These are phyloP conservation scores for Phaenicophaeus curvirostris DNA, from an alignment of 2,797 vertebrate species.

Conservation along the genomic window DNA sequence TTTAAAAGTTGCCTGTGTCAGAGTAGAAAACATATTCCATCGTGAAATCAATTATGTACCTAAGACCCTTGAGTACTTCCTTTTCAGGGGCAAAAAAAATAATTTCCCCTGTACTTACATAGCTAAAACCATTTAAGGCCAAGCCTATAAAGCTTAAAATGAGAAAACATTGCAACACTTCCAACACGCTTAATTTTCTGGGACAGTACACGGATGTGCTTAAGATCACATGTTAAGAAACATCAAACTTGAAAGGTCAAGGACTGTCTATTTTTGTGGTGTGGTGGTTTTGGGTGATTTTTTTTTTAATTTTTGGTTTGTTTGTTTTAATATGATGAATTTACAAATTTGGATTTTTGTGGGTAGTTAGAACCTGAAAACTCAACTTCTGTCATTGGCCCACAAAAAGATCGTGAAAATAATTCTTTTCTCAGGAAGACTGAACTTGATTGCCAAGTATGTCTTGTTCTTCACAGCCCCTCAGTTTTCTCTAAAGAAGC, in stretches of 20 bases:
- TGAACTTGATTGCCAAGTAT: not conserved
- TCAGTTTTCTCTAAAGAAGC: not conserved
- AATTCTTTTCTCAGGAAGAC: not conserved
- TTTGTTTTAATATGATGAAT: not conserved
- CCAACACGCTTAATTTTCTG: not conserved
- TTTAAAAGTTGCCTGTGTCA: not conserved
- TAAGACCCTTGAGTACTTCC: not conserved
- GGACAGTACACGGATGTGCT: not conserved
- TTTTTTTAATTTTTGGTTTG: not conserved
- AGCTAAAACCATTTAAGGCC: not conserved
- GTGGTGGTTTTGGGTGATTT: not conserved
- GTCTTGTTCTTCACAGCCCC: not conserved
- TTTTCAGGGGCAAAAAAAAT: not conserved
- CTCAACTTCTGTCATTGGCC: not conserved
- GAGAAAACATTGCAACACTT: not conserved
- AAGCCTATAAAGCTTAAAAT: not conserved
- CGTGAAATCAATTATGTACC: not conserved
- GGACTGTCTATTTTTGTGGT: not conserved
- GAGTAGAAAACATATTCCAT: not conserved
- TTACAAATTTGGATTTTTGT: not conserved
- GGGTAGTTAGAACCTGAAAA: not conserved
- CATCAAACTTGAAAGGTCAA: not conserved
- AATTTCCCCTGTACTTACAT: accelerated
- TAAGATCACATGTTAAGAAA: not conserved
- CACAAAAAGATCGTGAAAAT: not conserved